A percentile compares a stretch with the other conserved stretches of the same genome.
Conservation (phyloP, 2,888 invertebrate species). For the Idaea straminata region DNA sequence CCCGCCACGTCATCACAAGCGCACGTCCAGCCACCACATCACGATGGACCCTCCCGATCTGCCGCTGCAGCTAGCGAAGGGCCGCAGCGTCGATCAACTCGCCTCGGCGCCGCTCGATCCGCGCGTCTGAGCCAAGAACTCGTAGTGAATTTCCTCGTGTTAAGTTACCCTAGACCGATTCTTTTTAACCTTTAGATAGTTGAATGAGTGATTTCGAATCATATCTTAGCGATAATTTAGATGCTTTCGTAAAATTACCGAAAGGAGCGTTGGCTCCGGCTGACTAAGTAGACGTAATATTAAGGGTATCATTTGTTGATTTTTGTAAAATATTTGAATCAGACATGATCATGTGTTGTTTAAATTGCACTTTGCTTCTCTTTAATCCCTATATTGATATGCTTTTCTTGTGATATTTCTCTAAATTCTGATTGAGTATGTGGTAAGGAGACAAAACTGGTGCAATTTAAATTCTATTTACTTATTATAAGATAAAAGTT, state of each 20-base stretch:
- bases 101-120: conserved; percentile 51
- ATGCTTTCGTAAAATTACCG: conserved; percentile 47
- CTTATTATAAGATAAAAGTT: conserved; percentile 13
- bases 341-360: conserved; percentile 4
- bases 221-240: conserved; percentile 67
- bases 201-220: conserved; percentile 70
- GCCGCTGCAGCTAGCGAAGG: conserved; percentile 60
- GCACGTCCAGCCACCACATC: conserved; percentile 73
- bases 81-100: conserved; percentile 70
- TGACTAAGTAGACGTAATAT: conserved; percentile 28
- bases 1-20: conserved; percentile 51
- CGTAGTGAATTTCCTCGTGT: conserved; percentile 42
- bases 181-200: conserved; percentile 38
- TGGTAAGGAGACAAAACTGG: conserved; percentile 14
- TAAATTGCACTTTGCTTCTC: conserved; percentile 15
- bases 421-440: conserved; percentile 15
- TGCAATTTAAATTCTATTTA: conserved; percentile 19
- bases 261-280: conserved; percentile 24
- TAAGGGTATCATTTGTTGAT: conserved; percentile 12
- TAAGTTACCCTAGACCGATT: conserved; percentile 37
- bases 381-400: conserved; percentile 12
- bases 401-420: conserved; percentile 27
- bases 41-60: conserved; percentile 67
- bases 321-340: conserved; percentile 10
- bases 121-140: conserved; percentile 33